Evolutionary conservation across 1,140 invertebrate genomes (phyloP), one percentile per base, ranked within the genome.

Genomic region (Zaprionus lachaisei): DNA sequence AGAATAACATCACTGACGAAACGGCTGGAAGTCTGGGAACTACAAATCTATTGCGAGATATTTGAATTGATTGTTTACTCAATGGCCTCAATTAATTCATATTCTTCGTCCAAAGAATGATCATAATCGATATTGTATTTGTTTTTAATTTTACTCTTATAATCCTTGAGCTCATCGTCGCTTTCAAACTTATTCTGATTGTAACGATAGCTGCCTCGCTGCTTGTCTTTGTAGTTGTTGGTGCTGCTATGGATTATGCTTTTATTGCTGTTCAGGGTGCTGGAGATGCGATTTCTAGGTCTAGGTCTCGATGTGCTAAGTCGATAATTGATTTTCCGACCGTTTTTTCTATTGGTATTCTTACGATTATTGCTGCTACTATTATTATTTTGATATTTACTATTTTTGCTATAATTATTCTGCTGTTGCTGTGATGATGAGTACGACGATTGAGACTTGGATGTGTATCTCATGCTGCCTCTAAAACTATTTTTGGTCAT

Each of bases 11-110:
- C 26, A 31, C 31, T 31, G 31, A 31, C 31, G 9, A 24, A 54
- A 24, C 9, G 22, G 6, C 6, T 51, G 15, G 5, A 38, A n/a
- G 24, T 7, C 7, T 22, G 22, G 73, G 77, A 78, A 69, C 49
- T 47, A 69, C 56, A 75, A 75, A 63, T 65, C 63, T 72, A 47
- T 55, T 12, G 41, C 41, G n/a, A 17, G n/a, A 44, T 12, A 44
- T 41, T 55, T 28, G 17, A 31, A 62, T 63, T 26, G 34, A 24
- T 22, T 26, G 54, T 49, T 92, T 64, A 93, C 78, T 93, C 92
- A 73, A 92, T 91, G 83, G 92, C 92, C 79, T 92, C 92, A 62
- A 93, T 93, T 87, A 93, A 91, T 92, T 93, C 92, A 91, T 93
- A 93, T 91, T 93, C 92, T 78, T 92, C 92, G 70, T 93, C 92